phyloP scores from a whole-genome alignment of 1,140 invertebrate species.

The Drosophila ercepeae region DNA sequence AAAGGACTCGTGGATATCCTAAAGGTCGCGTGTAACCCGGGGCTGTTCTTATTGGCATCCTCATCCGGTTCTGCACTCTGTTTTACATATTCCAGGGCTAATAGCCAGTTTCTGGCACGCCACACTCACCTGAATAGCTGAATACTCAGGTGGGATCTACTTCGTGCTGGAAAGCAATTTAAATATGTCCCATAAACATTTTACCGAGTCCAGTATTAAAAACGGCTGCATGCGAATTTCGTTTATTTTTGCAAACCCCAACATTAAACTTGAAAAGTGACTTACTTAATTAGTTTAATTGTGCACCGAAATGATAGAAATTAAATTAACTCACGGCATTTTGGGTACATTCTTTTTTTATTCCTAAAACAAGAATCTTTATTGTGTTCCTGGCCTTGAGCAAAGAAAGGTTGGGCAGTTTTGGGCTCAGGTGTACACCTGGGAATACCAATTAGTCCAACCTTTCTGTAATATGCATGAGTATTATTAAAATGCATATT shows the following conservation, averaged over 20 bases:
- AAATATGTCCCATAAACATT: constrained; percentile 37
- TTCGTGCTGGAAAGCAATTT: constrained; percentile 47
- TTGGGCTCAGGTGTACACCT: no score
- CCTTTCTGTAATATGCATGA: no score
- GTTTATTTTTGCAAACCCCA: constrained; percentile 13
- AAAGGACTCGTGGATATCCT: constrained; percentile 18
- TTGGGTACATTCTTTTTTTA: neutral
- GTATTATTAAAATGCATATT: no score
- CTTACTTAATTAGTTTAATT: constrained; percentile 43
- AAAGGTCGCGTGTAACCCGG: constrained; percentile 23
- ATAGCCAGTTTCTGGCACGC: constrained; percentile 33
- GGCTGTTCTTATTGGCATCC: constrained; percentile 35
- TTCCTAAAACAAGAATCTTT: neutral
- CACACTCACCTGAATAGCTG: constrained; percentile 14
- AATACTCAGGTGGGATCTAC: constrained; percentile 21
- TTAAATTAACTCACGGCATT: neutral
- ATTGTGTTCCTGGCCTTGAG: no score
- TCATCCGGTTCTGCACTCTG: constrained; percentile 34
- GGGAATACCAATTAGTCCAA: no score
- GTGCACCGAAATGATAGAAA: constrained; percentile 20
- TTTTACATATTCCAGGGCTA: constrained; percentile 46
- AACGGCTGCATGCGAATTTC: constrained; percentile 34
- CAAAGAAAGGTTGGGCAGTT: no score
- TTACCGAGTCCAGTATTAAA: constrained; percentile 37
- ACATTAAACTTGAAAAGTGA: constrained; percentile 36